Conservation (phyloP, 2,888 invertebrate genomes). For the Sphaerophoria taeniata region DNA sequence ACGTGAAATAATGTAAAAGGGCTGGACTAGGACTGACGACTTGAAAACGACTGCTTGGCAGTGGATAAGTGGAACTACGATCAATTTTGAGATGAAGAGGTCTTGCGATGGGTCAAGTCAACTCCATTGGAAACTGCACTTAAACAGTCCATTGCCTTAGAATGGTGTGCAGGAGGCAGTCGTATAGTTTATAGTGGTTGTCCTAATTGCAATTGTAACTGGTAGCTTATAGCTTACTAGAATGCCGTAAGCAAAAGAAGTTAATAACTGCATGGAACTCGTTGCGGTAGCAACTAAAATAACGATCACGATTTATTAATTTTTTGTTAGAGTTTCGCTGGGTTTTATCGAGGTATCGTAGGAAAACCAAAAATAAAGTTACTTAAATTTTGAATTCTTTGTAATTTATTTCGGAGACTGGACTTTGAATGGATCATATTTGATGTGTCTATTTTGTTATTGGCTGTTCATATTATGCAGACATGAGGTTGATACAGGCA, state of each 20-base stretch:
- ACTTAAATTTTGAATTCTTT: conserved; percentile 9
- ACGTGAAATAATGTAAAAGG: conserved; percentile 31
- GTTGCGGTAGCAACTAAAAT: conserved; percentile 28
- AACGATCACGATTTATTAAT: conserved; percentile 74
- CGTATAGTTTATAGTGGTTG: conserved; percentile 48
- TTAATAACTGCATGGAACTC: conserved; percentile 65
- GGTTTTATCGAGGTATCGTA: conserved; percentile 24
- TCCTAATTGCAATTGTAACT: conserved; percentile 64
- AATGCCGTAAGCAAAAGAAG: conserved; percentile 50
- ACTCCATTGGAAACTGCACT: conserved; percentile 63
- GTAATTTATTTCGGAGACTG: conserved; percentile 59
- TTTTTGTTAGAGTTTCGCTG: conserved; percentile 21
- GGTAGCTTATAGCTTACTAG: conserved; percentile 24
- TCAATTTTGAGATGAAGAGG: conserved; percentile 71
- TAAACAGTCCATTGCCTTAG: conserved; percentile 58
- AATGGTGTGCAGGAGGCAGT: conserved; percentile 39
- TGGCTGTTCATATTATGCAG: neutral
- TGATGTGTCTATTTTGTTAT: conserved; percentile 60
- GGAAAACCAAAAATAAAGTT: conserved; percentile 20
- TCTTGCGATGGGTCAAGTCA: conserved; percentile 75
- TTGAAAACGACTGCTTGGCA: neutral
- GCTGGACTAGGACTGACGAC: conserved; percentile 11
- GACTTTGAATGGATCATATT: conserved; percentile 12
- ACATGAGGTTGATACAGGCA: conserved; percentile 16
- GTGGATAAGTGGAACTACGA: conserved; percentile 38